Conservation (phyloP, 2,888 invertebrate species). For the Drosophila acutilabella region DNA sequence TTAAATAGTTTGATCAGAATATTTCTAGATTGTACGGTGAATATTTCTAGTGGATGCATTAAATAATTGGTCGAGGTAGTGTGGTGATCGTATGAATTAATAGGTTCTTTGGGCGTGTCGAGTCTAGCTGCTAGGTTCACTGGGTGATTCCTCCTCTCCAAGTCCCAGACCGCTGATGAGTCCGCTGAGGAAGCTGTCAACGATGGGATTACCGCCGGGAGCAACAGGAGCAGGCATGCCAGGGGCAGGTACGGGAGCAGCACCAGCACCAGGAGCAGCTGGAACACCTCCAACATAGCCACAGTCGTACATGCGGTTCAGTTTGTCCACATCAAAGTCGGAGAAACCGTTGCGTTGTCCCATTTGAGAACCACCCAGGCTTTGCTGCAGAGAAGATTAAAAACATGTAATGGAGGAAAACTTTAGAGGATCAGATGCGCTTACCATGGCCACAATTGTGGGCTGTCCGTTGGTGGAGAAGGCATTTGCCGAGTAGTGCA, state of each 20-base stretch:
- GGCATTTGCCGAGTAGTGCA: slow-evolving; percentile 93
- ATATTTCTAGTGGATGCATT: slow-evolving; percentile 50
- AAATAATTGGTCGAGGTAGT: slow-evolving; percentile 61
- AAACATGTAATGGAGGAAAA: no score
- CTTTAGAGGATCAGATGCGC: background rate
- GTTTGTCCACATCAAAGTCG: slow-evolving; percentile 89
- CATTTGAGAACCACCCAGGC: slow-evolving; percentile 85
- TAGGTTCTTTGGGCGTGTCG: slow-evolving; percentile 28
- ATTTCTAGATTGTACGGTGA: slow-evolving; percentile 29
- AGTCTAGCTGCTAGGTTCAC: slow-evolving; percentile 22
- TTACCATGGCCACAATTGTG: slow-evolving; percentile 90
- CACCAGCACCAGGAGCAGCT: slow-evolving; percentile 5
- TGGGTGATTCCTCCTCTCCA: slow-evolving; percentile 31
- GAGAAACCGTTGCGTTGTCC: slow-evolving; percentile 92
- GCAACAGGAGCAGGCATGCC: slow-evolving; percentile 17
- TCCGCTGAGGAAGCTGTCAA: slow-evolving; percentile 81
- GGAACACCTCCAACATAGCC: slow-evolving; percentile 36
- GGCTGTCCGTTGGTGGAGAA: slow-evolving; percentile 90
- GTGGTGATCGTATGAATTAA: slow-evolving; percentile 40
- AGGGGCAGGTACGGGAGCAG: slow-evolving; percentile 28
- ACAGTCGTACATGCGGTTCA: slow-evolving; percentile 92
- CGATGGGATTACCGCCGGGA: slow-evolving; percentile 67
- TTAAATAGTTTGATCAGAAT: slow-evolving; percentile 48
- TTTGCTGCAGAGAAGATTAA: slow-evolving; percentile 48
- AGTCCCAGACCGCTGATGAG: slow-evolving; percentile 81